These are phyloP conservation scores for Cyanistes caeruleus DNA, from an alignment of 2,113 vertebrate genomes.

Conservation along the genomic window DNA sequence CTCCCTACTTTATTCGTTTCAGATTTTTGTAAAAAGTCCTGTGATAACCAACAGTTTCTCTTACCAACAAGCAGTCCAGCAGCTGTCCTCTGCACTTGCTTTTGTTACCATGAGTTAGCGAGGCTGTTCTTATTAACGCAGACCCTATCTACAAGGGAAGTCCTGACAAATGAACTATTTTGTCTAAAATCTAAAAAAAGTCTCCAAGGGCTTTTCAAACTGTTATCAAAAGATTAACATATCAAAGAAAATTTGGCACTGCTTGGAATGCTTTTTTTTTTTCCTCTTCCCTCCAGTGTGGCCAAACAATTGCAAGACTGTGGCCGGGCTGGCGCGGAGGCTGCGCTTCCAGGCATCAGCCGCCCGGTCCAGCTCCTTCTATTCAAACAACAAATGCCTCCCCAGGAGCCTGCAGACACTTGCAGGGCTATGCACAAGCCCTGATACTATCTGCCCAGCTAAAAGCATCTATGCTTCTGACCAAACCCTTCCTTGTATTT, in stretches of 20 bases:
- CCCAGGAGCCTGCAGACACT: conserved; percentile 40
- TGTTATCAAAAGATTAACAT: conserved; percentile 74
- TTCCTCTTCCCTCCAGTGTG: conserved; percentile 20
- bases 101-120: conserved; percentile 38
- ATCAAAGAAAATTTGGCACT: conserved; percentile 73
- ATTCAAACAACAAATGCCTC: conserved; percentile 53
- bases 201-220: conserved; percentile 70
- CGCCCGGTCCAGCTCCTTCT: conserved; percentile 36
- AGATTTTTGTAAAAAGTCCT: not conserved
- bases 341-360: conserved; percentile 49
- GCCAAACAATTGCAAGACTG: conserved; percentile 64
- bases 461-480: conserved; percentile 77
- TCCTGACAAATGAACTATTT: conserved; percentile 77
- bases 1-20: not conserved
- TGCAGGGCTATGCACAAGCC: conserved; percentile 57
- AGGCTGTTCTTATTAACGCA: conserved; percentile 59
- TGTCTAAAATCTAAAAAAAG: conserved; percentile 74
- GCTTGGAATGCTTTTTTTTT: conserved; percentile 39
- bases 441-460: conserved; percentile 82
- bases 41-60: conserved; percentile 36
- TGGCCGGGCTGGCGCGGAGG: conserved; percentile 46
- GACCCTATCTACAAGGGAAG: conserved; percentile 73
- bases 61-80: conserved; percentile 67
- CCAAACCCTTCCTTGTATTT: conserved; percentile 94
- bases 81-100: conserved; percentile 57